These are phyloP conservation scores for Mustela lutreola DNA, from an alignment of 2,113 vertebrate species.

Conservation along the genomic window DNA sequence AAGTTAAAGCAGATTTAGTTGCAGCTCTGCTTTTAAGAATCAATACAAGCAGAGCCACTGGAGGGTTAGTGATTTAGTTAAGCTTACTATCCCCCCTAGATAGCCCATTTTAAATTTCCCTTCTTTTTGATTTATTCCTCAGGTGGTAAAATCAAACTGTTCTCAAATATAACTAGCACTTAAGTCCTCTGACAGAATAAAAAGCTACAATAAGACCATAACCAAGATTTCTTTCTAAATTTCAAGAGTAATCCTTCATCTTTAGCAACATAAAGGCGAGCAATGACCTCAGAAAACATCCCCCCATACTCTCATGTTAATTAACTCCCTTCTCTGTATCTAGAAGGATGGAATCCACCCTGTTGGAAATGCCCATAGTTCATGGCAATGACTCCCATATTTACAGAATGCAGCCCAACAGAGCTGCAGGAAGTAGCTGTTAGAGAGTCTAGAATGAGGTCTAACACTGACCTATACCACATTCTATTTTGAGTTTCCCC, in stretches of 20 bases:
- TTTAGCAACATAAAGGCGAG: neutral
- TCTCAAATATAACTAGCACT: conserved; percentile 56
- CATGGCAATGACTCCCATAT: neutral
- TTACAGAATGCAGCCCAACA: neutral
- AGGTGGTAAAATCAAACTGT: conserved; percentile 18
- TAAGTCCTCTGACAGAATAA: conserved; percentile 13
- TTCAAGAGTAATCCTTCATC: neutral
- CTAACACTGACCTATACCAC: neutral
- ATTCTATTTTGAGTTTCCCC: neutral
- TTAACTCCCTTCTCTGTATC: neutral
- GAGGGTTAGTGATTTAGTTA: conserved; percentile 41
- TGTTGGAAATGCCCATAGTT: neutral
- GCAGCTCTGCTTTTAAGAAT: conserved; percentile 7
- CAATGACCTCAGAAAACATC: neutral
- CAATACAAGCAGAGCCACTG: conserved; percentile 3
- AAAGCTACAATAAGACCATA: neutral
- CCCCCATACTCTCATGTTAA: neutral
- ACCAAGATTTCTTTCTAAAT: neutral
- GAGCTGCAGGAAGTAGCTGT: neutral
- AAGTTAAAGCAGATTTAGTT: neutral
- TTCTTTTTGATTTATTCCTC: conserved; percentile 49
- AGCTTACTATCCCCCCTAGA: neutral
- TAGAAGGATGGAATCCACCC: neutral
- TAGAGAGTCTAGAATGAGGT: neutral
- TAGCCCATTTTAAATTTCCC: conserved; percentile 14